Percentiles rank a stretch among this genome's conserved stretches.
Evolutionary conservation across 2,797 vertebrate genomes (phyloP).

Genomic region (Tapirus indicus): DNA sequence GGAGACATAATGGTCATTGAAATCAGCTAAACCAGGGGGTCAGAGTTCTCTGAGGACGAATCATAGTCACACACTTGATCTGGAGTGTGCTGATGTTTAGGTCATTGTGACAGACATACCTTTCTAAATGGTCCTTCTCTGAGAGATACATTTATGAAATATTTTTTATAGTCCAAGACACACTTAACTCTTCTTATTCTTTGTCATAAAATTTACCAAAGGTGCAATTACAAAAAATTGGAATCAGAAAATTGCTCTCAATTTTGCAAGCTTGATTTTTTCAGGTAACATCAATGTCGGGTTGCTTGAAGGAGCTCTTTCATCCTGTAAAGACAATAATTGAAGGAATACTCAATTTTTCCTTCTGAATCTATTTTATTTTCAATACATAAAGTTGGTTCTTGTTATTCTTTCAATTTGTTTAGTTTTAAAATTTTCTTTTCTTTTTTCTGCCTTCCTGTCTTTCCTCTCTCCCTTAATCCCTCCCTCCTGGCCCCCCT

Average conservation of each 20-base stretch:
- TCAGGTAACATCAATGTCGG: not conserved
- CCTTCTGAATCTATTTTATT: constrained; percentile 25
- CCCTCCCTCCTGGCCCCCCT: not conserved
- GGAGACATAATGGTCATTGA: not conserved
- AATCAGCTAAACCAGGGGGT: not conserved
- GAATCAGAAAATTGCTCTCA: not conserved
- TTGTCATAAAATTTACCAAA: not conserved
- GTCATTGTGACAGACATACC: not conserved
- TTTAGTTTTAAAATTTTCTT: not conserved
- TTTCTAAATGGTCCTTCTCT: not conserved
- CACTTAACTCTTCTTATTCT: not conserved
- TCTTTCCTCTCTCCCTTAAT: no score
- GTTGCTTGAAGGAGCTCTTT: not conserved
- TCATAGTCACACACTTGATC: not conserved
- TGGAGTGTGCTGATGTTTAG: not conserved
- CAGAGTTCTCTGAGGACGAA: not conserved
- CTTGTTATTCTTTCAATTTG: not conserved
- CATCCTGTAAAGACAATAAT: not conserved
- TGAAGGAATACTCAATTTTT: not conserved
- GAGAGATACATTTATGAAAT: not conserved
- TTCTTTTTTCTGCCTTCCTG: not conserved
- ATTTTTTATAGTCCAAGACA: not conserved
- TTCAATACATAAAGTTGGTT: constrained; percentile 11
- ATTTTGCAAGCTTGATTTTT: constrained; percentile 32
- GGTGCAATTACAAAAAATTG: not conserved